phyloP scores from a whole-genome alignment of 2,888 invertebrate species.

The Drosophila meridiana region DNA sequence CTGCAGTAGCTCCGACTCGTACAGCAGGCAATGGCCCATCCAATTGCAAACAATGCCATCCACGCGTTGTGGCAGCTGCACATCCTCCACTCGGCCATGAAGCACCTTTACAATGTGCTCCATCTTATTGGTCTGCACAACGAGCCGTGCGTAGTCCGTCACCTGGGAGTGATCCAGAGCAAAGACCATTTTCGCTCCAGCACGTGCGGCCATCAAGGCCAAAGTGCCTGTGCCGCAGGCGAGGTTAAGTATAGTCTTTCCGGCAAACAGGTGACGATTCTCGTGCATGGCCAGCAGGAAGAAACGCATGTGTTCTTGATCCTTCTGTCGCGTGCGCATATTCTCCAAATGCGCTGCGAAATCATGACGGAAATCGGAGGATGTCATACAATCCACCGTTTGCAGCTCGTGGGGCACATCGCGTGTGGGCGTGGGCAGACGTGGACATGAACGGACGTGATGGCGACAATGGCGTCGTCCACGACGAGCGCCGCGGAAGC shows the following conservation, averaged over 20 bases:
- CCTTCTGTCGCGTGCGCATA: slow-evolving; percentile 52
- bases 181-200: slow-evolving; percentile 74
- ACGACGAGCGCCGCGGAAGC: neutral
- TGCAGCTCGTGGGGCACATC: slow-evolving; percentile 46
- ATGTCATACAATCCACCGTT: slow-evolving; percentile 74
- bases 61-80: slow-evolving; percentile 86
- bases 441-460: neutral
- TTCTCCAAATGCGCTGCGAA: slow-evolving; percentile 69
- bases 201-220: slow-evolving; percentile 78
- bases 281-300: slow-evolving; percentile 67
- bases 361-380: slow-evolving; percentile 76
- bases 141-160: slow-evolving; percentile 70
- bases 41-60: slow-evolving; percentile 94
- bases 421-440: slow-evolving; percentile 35
- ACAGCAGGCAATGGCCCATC: slow-evolving; percentile 93
- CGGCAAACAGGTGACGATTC: slow-evolving; percentile 77
- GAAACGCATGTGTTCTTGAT: slow-evolving; percentile 63
- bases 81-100: slow-evolving; percentile 70
- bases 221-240: slow-evolving; percentile 75
- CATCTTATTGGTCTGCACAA: slow-evolving; percentile 67
- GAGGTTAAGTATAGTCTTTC: slow-evolving; percentile 71
- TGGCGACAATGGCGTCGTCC: neutral
- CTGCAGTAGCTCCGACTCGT: slow-evolving; percentile 98
- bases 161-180: slow-evolving; percentile 80
- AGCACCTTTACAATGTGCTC: slow-evolving; percentile 67